Evolutionary conservation across 2,888 invertebrate genomes (phyloP), one percentile per base, ranked within the genome.

Genomic region (Dicyrtoma fusca): DNA sequence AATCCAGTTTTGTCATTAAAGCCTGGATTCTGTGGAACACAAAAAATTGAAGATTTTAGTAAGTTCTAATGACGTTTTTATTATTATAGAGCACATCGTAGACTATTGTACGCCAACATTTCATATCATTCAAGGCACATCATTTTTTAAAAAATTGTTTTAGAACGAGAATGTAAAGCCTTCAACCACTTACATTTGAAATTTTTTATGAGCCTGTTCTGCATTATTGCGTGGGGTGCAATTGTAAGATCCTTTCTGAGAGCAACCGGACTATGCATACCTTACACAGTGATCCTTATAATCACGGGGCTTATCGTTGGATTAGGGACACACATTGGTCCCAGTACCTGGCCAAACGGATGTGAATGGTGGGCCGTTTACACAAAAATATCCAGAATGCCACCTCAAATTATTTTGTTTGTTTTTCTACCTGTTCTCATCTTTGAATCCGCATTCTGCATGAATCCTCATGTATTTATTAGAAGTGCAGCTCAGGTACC

Each of bases 231-330:
- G 8, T 69, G 74, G 62, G 80, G 80, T 10, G 80, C 81, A 0
- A 19, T 77, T n/a, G 75, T 78, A 10, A 72, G 81, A 14, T 75
- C 79, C 4, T 1, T 80, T 19, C 61, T 79, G 23, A 69, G 69
- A 49, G 66, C 76, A 11, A 78, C 76, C 21, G 78, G 76, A 23
- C 19, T 80, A 1, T 68, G 72, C 42, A 51, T 85, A 2, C 84
- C 84, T 0, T 84, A 84, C 81, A 84, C 84, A 3, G 84, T 84
- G 1, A 77, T 83, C 10, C 77, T 84, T 14, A 81, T 85, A 70
- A 77, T 83, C 1, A 78, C 83, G 26, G 84, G 84, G 4, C 79
- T 82, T 23, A 51, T 82, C 42, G 77, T 84, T 72, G 84, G 84
- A 17, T 42, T 66, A 10, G 71, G 74, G 1, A 70, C 80, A 10